Evolutionary conservation across 2,888 invertebrate species (phyloP).

Genomic region (Drosophila dives): DNA sequence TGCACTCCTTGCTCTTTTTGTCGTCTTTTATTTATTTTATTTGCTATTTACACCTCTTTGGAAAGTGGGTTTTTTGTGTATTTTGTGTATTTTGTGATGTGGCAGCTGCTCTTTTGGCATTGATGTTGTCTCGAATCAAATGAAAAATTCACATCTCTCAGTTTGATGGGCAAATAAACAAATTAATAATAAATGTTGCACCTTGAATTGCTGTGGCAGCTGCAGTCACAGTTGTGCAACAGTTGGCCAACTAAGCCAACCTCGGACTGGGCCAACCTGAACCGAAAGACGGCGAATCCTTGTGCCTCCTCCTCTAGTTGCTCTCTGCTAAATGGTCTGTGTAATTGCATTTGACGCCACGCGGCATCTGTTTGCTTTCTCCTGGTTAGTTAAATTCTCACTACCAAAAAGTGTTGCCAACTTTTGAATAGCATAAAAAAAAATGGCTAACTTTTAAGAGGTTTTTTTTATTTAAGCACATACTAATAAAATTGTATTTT

Average conservation of each 20-base stretch:
- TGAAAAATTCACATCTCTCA: slow-evolving; percentile 26
- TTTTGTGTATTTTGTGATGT: background rate
- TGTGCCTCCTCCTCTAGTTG: slow-evolving; percentile 3
- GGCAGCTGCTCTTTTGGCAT: slow-evolving; percentile 14
- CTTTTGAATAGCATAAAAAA: background rate
- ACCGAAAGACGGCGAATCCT: background rate
- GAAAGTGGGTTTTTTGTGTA: background rate
- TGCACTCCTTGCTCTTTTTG: no score
- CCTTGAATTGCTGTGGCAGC: background rate
- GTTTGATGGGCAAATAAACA: slow-evolving; percentile 47
- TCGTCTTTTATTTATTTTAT: slow-evolving; percentile 10
- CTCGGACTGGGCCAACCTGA: slow-evolving; percentile 2
- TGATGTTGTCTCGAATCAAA: slow-evolving; percentile 21
- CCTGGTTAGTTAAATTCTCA: slow-evolving; percentile 13
- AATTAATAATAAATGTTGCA: slow-evolving; percentile 41
- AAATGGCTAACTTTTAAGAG: background rate
- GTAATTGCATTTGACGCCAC: slow-evolving; percentile 48
- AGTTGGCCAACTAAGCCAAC: slow-evolving; percentile 13
- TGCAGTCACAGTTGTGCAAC: slow-evolving; percentile 3
- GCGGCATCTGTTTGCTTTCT: slow-evolving; percentile 12
- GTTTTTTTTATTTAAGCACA: background rate
- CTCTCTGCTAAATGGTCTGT: slow-evolving; percentile 62
- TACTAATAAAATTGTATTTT: background rate
- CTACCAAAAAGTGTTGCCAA: background rate
- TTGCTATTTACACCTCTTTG: slow-evolving; percentile 20